These are phyloP conservation scores for Verasper variegatus DNA, from an alignment of 2,113 vertebrate species.

Conservation along the genomic window DNA sequence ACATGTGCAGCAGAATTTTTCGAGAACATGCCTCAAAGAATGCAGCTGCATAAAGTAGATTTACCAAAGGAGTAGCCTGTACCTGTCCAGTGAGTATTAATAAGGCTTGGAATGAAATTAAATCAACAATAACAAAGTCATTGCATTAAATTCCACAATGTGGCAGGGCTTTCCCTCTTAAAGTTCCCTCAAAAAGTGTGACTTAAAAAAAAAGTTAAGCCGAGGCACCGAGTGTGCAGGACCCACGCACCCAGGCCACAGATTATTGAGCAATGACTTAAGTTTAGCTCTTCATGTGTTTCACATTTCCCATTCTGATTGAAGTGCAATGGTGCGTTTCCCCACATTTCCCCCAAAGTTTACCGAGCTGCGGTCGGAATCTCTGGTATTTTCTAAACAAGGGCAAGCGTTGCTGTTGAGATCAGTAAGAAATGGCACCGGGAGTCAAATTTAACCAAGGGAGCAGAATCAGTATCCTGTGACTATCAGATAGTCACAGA, in stretches of 20 bases:
- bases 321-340: slow-evolving; percentile 67
- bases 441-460: not conserved
- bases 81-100: slow-evolving; percentile 57
- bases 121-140: slow-evolving; percentile 62
- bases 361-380: slow-evolving; percentile 73
- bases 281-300: slow-evolving; percentile 69
- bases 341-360: slow-evolving; percentile 71
- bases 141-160: slow-evolving; percentile 39
- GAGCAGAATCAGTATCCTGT: not conserved
- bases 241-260: slow-evolving; percentile 14
- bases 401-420: slow-evolving; percentile 24
- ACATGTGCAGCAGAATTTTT: slow-evolving; percentile 68
- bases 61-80: slow-evolving; percentile 56
- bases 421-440: slow-evolving; percentile 36
- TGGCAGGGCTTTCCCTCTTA: slow-evolving; percentile 37
- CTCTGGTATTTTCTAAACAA: slow-evolving; percentile 67
- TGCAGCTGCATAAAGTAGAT: slow-evolving; percentile 63
- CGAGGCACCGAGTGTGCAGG: slow-evolving; percentile 1
- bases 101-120: slow-evolving; percentile 49
- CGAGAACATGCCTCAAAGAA: slow-evolving; percentile 70
- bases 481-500: not conserved
- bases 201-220: slow-evolving; percentile 13
- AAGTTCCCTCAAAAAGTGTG: slow-evolving; percentile 38
- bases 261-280: slow-evolving; percentile 63
- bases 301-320: slow-evolving; percentile 76